These are phyloP conservation scores for Myathropa florea DNA, from an alignment of 2,888 invertebrate species.

Conservation along the genomic window DNA sequence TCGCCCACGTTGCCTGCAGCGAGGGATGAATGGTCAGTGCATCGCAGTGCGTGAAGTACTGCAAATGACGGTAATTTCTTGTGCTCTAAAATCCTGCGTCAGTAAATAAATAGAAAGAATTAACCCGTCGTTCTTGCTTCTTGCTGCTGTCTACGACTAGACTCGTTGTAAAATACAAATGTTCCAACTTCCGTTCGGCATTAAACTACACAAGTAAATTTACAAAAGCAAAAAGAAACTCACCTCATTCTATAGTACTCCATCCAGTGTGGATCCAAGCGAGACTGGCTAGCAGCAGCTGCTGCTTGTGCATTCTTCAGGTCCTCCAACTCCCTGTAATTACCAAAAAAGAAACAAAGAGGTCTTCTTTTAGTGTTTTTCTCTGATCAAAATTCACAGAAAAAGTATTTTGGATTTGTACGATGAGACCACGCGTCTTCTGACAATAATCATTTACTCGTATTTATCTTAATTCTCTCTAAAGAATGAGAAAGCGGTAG, in stretches of 20 bases:
- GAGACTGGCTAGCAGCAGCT: slow-evolving; percentile 84
- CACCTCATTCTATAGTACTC: slow-evolving; percentile 91
- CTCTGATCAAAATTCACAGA: slow-evolving; percentile 51
- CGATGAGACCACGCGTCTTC: slow-evolving; percentile 48
- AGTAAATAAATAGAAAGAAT: too few relatives aligned
- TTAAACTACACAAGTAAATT: not conserved
- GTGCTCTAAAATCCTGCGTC: too few relatives aligned
- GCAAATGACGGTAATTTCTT: too few relatives aligned
- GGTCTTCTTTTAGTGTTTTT: slow-evolving; percentile 78
- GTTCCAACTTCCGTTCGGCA: too few relatives aligned
- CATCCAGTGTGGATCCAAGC: slow-evolving; percentile 91
- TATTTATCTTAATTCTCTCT: slow-evolving; percentile 16
- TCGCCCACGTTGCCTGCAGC: too few relatives aligned
- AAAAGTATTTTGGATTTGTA: slow-evolving; percentile 51
- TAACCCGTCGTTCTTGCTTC: too few relatives aligned
- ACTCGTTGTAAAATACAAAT: too few relatives aligned
- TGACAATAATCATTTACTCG: slow-evolving; percentile 31
- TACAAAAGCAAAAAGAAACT: slow-evolving; percentile 69
- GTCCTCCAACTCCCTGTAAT: slow-evolving; percentile 89
- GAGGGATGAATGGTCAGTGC: too few relatives aligned
- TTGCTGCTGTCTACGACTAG: too few relatives aligned
- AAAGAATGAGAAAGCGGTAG: not conserved
- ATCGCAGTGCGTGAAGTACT: too few relatives aligned
- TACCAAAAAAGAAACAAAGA: slow-evolving; percentile 58
- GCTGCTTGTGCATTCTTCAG: slow-evolving; percentile 86